Base-by-base conservation (phyloP, 2,888 invertebrate species). In the Trisateles emortualis region DNA sequence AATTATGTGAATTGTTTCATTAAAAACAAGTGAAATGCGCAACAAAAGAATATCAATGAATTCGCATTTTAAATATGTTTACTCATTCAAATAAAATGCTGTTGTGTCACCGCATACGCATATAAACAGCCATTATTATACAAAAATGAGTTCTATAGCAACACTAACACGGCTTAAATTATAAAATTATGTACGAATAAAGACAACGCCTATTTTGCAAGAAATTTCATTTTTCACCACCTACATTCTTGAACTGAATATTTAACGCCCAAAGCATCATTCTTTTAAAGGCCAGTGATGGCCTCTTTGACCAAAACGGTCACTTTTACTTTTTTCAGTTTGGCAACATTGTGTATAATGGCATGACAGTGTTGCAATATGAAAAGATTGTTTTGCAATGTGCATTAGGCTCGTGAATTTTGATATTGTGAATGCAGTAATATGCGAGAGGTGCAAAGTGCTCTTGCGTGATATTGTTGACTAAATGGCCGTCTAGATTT, bases 311-410 rank as follows among this genome's bases (percentile, higher is more conserved):
- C 16, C 32, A 5, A 48, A 61, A 51, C 26, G 47, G 40, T 51
- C 41, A 64, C 72, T 70, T 74, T 74, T 68, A 61, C 57, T 64
- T 63, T 62, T 26, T 65, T 59, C 10, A 39, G 40, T 63, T 42
- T 68, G 49, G 64, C 55, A 66, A 69, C 38, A 63, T 47, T 29
- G 35, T 36, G 26, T 48, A 14, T 43, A 52, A 60, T 45, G 24
- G 19, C 6, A 60, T 45, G 24, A 16, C 6, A 1, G 30, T 54
- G 47, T 60, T 68, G 46, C 52, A 66, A 51, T 32, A 48, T 45
- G 38, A 5, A 64, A 56, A 40, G 52, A 52, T 57, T 41, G 62
- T 59, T 55, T 60, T 51, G 54, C 26, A 66, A 64, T 14, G 10
- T 40, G 33, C 36, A 51, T 55, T 58, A 52, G 33, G 44, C 17